Evolutionary conservation across 2,888 invertebrate species (phyloP).

Genomic region (Melieria picta): DNA sequence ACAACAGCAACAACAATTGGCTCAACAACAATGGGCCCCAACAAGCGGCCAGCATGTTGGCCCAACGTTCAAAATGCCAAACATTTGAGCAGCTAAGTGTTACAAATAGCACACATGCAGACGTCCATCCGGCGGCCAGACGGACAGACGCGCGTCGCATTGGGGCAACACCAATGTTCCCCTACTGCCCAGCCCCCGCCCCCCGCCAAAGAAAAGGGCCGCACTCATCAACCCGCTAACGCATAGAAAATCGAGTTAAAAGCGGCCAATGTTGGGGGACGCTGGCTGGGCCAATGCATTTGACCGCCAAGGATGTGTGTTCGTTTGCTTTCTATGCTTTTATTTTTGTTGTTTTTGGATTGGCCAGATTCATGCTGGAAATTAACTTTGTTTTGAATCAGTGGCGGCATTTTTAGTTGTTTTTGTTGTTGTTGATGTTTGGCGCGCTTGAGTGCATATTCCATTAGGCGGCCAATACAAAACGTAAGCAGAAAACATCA

Average conservation of each 20-base stretch:
- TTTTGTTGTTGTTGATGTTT: background rate
- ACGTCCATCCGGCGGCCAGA: background rate
- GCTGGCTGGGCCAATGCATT: too few relatives aligned
- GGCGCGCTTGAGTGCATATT: constrained; percentile 9
- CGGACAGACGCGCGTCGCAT: background rate
- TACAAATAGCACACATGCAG: constrained; percentile 10
- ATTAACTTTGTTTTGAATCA: too few relatives aligned
- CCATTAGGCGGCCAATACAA: constrained; percentile 14
- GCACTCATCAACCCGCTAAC: too few relatives aligned
- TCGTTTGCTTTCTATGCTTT: too few relatives aligned
- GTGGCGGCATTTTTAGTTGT: too few relatives aligned
- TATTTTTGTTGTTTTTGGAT: too few relatives aligned
- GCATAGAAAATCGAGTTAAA: too few relatives aligned
- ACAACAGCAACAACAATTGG: constrained; percentile 6
- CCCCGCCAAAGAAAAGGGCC: too few relatives aligned
- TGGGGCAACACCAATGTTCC: background rate
- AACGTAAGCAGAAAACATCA: background rate
- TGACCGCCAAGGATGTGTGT: too few relatives aligned
- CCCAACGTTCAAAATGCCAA: background rate
- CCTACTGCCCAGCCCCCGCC: too few relatives aligned
- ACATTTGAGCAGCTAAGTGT: constrained; percentile 10
- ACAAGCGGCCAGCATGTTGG: background rate
- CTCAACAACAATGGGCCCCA: background rate
- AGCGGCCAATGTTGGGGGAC: too few relatives aligned
- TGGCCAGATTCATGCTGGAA: too few relatives aligned